Conservation (phyloP, 2,113 vertebrate genomes). For the Varanus komodoensis region DNA sequence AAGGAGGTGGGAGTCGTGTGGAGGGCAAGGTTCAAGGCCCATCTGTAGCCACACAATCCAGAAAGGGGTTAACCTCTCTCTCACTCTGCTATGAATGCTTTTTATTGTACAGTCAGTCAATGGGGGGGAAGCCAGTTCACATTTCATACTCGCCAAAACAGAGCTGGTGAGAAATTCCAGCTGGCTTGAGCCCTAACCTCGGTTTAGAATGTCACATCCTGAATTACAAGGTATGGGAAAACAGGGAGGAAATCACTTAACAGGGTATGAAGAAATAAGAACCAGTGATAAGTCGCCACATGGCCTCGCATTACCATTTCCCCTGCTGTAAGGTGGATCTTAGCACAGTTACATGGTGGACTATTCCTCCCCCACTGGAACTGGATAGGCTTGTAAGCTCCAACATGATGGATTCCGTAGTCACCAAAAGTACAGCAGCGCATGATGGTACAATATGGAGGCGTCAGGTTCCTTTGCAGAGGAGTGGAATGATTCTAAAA, state of each 20-base stretch:
- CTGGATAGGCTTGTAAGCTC: not conserved
- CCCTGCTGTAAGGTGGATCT: not conserved
- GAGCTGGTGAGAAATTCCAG: slow-evolving; percentile 12
- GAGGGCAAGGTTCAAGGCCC: not conserved
- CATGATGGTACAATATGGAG: not conserved
- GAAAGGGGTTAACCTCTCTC: not conserved
- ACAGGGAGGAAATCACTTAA: not conserved
- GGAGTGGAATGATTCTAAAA: not conserved
- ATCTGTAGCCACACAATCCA: not conserved
- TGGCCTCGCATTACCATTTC: not conserved
- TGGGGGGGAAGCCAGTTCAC: not conserved
- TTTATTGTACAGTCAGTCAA: not conserved
- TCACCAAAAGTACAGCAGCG: not conserved
- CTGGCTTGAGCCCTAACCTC: slow-evolving; percentile 43
- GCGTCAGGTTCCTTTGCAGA: not conserved
- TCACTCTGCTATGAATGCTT: not conserved
- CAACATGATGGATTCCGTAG: not conserved
- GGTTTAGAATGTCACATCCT: slow-evolving; percentile 5
- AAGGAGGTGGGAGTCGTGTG: not conserved
- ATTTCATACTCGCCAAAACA: slow-evolving; percentile 37
- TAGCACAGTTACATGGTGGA: not conserved
- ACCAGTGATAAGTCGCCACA: not conserved
- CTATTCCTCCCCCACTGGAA: not conserved
- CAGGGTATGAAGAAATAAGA: slow-evolving; percentile 12
- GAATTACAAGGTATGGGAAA: not conserved